Conservation (phyloP, 2,113 vertebrate species). For the Platichthys flesus region DNA sequence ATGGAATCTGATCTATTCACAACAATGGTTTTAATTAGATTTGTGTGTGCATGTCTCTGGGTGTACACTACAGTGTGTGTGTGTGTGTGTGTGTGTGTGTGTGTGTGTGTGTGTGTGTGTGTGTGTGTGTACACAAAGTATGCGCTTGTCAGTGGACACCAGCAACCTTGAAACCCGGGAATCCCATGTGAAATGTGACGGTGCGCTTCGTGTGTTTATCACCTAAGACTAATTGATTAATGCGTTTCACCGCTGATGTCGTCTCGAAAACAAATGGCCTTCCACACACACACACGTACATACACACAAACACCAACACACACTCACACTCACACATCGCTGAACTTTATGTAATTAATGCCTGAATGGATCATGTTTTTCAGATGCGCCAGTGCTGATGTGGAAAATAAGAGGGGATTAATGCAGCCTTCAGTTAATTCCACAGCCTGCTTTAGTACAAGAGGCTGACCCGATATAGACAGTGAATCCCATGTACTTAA, state of each 20-base stretch:
- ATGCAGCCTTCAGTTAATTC: slow-evolving; percentile 74
- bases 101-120: slow-evolving; percentile 34
- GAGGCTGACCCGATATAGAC: slow-evolving; percentile 68
- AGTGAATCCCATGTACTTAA: slow-evolving; percentile 73
- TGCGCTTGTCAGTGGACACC: slow-evolving; percentile 58
- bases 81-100: slow-evolving; percentile 43
- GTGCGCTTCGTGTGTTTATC: slow-evolving; percentile 69
- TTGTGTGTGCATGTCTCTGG: slow-evolving; percentile 17
- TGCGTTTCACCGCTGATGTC: slow-evolving; percentile 74
- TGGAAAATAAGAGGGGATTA: slow-evolving; percentile 79
- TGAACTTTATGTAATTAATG: slow-evolving; percentile 78
- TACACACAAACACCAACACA: background rate
- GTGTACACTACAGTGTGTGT: slow-evolving; percentile 23
- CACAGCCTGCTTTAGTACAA: slow-evolving; percentile 66
- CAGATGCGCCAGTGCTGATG: slow-evolving; percentile 72
- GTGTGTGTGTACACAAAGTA: slow-evolving; percentile 21
- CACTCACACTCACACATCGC: slow-evolving; percentile 30
- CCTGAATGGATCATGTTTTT: slow-evolving; percentile 71
- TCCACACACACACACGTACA: slow-evolving; percentile 5
- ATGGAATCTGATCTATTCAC: slow-evolving; percentile 78
- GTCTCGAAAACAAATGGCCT: slow-evolving; percentile 73
- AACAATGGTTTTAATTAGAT: slow-evolving; percentile 80
- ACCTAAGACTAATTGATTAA: slow-evolving; percentile 79
- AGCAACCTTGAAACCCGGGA: slow-evolving; percentile 71
- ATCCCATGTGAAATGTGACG: slow-evolving; percentile 66